A percentile compares a stretch with the other conserved stretches of the same genome.
phyloP scores from a whole-genome alignment of 2,888 invertebrate genomes.

The Caenorhabditis afra region DNA sequence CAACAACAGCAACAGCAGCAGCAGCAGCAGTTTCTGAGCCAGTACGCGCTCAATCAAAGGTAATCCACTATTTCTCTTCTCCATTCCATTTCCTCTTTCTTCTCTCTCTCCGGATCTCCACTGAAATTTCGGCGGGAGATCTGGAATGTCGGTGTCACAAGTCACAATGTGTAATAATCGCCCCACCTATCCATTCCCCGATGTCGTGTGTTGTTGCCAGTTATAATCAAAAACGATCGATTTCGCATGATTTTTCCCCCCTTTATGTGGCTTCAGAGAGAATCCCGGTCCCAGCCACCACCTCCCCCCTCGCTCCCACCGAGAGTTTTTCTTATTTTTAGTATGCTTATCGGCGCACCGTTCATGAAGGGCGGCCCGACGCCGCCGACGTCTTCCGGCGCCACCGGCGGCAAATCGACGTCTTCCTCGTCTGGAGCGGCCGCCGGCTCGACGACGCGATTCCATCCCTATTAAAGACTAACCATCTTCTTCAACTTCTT shows the following conservation, averaged over 20 bases:
- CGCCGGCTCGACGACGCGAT: slow-evolving; percentile 37
- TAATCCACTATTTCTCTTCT: not conserved
- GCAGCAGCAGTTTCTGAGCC: slow-evolving; percentile 47
- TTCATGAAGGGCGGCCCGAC: slow-evolving; percentile 63
- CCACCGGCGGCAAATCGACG: slow-evolving; percentile 28
- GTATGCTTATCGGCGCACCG: slow-evolving; percentile 68
- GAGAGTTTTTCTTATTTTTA: slow-evolving; percentile 34
- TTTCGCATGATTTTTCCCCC: too few species aligned
- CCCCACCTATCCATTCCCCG: too few species aligned
- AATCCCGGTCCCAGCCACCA: too few species aligned
- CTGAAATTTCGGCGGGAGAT: slow-evolving; percentile 8
- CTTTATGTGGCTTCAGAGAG: too few species aligned
- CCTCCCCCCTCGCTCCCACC: slow-evolving; percentile 4
- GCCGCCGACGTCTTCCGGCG: slow-evolving; percentile 20
- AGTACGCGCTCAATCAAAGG: slow-evolving; percentile 56
- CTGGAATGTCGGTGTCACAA: too few species aligned
- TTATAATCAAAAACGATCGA: too few species aligned
- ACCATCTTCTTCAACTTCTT: not conserved
- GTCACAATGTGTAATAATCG: too few species aligned
- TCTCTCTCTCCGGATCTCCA: too few species aligned
- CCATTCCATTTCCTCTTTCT: too few species aligned
- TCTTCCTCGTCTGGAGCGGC: slow-evolving; percentile 30
- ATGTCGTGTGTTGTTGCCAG: too few species aligned
- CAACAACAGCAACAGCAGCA: slow-evolving; percentile 57
- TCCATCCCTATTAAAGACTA: slow-evolving; percentile 51